A percentile compares a stretch with the other conserved stretches of the same genome.
Evolutionary conservation across 2,888 invertebrate genomes (phyloP).

Genomic region (Alloscopus bannaensis): DNA sequence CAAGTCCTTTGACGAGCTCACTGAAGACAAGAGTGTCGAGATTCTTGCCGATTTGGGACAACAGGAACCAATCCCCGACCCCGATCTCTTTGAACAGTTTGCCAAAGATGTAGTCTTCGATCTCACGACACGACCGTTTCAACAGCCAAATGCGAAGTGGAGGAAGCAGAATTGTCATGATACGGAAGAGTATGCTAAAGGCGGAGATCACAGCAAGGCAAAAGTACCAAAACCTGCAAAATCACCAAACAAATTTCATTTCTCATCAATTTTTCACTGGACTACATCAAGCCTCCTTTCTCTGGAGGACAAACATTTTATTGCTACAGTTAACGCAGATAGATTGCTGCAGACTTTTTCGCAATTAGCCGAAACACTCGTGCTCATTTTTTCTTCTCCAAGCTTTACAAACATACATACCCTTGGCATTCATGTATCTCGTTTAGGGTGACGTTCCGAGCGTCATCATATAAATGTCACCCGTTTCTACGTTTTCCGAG

Average conservation of each 20-base stretch:
- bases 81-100: conserved; percentile 65
- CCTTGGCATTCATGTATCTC: too few species aligned
- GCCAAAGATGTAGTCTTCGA: conserved; percentile 64
- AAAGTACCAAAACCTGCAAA: conserved; percentile 65
- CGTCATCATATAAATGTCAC: too few species aligned
- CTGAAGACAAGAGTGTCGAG: conserved; percentile 64
- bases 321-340: too few species aligned
- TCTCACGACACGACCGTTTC: conserved; percentile 63
- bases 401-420: too few species aligned
- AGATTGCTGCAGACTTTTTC: too few species aligned
- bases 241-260: conserved; percentile 12
- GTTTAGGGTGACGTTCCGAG: too few species aligned
- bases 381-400: too few species aligned
- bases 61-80: conserved; percentile 69
- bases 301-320: too few species aligned
- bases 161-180: conserved; percentile 65
- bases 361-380: too few species aligned
- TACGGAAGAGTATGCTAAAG: conserved; percentile 66
- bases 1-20: conserved; percentile 65
- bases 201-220: conserved; percentile 65
- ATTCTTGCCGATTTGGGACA: conserved; percentile 70
- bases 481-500: too few species aligned
- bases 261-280: too few species aligned
- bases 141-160: conserved; percentile 66
- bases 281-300: too few species aligned